phyloP scores from a whole-genome alignment of 2,797 vertebrate genomes.

The Hydrocynus forskahlii region DNA sequence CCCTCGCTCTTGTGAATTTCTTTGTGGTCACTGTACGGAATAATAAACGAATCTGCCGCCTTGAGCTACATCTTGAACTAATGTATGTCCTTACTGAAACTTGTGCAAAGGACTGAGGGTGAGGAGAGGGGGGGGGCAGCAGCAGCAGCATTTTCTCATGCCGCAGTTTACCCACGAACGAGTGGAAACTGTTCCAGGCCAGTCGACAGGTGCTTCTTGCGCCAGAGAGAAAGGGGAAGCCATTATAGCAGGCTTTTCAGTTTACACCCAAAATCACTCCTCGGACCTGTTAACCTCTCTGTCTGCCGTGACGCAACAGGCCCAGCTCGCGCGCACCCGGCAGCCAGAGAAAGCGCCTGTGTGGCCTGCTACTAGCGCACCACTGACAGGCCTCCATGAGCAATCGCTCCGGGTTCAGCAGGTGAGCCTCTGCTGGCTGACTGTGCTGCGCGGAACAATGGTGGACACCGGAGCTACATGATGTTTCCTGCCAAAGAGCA shows the following conservation, averaged over 20 bases:
- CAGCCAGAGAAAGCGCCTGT: slow-evolving; percentile 58
- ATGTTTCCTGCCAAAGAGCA: slow-evolving; percentile 68
- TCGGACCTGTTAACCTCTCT: slow-evolving; percentile 70
- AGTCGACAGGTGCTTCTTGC: slow-evolving; percentile 66
- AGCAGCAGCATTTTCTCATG: slow-evolving; percentile 43
- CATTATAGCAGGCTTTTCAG: slow-evolving; percentile 65
- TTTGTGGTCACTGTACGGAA: neutral
- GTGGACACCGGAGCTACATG: slow-evolving; percentile 61
- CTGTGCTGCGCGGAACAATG: slow-evolving; percentile 68
- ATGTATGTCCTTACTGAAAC: slow-evolving; percentile 16
- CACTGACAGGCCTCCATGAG: slow-evolving; percentile 72
- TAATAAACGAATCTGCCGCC: neutral
- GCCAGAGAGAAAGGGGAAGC: slow-evolving; percentile 64
- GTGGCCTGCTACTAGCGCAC: slow-evolving; percentile 53
- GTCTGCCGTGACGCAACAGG: slow-evolving; percentile 65
- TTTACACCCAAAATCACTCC: slow-evolving; percentile 64
- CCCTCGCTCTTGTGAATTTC: neutral
- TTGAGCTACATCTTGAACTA: slow-evolving; percentile 26
- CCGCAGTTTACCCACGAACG: slow-evolving; percentile 45
- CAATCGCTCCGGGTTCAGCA: slow-evolving; percentile 74
- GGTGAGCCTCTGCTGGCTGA: slow-evolving; percentile 73
- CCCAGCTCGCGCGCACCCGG: slow-evolving; percentile 44
- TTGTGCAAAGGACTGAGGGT: slow-evolving; percentile 15
- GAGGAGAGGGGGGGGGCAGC: neutral
- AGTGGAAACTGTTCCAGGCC: slow-evolving; percentile 61